Evolutionary conservation across 2,113 vertebrate genomes (phyloP).

Genomic region (Percina caprodes): DNA sequence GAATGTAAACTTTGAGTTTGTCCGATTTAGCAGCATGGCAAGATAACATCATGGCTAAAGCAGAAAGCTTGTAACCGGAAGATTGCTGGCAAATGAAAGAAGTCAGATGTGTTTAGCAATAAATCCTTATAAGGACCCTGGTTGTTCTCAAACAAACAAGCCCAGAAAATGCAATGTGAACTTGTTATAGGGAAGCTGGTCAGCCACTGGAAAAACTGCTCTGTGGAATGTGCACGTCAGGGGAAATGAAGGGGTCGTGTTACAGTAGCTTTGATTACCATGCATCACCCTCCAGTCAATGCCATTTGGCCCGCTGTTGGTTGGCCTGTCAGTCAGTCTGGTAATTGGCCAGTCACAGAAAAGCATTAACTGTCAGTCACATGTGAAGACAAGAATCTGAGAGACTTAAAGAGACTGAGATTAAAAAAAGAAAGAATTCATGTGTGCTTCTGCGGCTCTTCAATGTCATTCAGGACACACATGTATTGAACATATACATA

Average conservation of each 20-base stretch:
- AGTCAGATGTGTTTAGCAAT: not conserved
- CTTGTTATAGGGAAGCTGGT: not conserved
- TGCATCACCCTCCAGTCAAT: constrained; percentile 25
- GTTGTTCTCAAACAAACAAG: constrained; percentile 15
- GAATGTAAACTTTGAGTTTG: not conserved
- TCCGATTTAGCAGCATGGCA: not conserved
- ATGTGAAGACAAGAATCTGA: not conserved
- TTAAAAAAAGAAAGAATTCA: not conserved
- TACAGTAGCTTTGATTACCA: constrained; percentile 35
- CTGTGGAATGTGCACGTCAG: constrained; percentile 12
- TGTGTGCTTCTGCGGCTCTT: not conserved
- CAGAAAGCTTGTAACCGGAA: not conserved
- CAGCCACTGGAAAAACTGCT: not conserved
- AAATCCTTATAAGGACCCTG: not conserved
- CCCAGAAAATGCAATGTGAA: not conserved
- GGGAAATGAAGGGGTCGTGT: constrained; percentile 23
- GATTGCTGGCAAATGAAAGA: not conserved
- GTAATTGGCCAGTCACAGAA: constrained; percentile 37
- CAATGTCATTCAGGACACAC: constrained; percentile 1
- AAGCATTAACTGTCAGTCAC: constrained; percentile 30
- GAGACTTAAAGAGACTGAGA: not conserved
- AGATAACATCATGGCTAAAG: not conserved
- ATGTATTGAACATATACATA: not conserved
- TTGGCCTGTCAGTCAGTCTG: constrained; percentile 42
- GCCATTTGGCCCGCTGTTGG: constrained; percentile 14